Evolutionary conservation across 35 echinoderm and acorn worm species (phyloP).

Genomic region (Amphiura filiformis): DNA sequence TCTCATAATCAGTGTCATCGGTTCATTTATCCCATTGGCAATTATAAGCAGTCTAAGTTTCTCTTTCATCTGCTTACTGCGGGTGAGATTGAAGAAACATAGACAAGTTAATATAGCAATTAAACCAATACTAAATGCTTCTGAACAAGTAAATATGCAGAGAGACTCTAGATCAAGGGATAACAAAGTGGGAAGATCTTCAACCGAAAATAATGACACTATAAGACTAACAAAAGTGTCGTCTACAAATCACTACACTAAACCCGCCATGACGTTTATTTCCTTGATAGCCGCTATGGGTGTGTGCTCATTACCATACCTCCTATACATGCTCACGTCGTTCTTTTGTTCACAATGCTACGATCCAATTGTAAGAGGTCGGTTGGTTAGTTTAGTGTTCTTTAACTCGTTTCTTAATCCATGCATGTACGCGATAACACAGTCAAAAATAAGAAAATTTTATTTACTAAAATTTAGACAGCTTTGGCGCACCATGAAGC

Average conservation of each 20-base stretch:
- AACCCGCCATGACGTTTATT: neutral
- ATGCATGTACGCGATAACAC: neutral
- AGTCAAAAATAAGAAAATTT: neutral
- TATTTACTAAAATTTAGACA: neutral
- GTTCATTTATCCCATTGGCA: neutral
- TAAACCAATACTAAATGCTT: neutral
- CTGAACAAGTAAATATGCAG: neutral
- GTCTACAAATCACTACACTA: neutral
- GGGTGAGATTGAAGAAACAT: neutral
- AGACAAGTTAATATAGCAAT: neutral
- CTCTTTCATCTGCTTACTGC: neutral
- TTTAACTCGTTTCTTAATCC: neutral
- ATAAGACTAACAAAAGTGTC: neutral
- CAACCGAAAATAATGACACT: neutral
- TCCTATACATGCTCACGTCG: neutral
- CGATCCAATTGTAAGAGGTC: neutral
- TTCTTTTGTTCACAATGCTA: neutral
- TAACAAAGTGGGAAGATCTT: too few species aligned
- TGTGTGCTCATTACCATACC: neutral
- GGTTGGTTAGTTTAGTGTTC: neutral
- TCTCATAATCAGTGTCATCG: neutral
- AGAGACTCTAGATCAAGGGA: neutral
- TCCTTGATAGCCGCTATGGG: neutral
- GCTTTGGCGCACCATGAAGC: too few species aligned
- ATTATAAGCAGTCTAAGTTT: neutral